A percentile compares a stretch with the other conserved stretches of the same genome.
phyloP scores from a whole-genome alignment of 1,140 invertebrate genomes.

The Pseudomyrmex dendroicus region DNA sequence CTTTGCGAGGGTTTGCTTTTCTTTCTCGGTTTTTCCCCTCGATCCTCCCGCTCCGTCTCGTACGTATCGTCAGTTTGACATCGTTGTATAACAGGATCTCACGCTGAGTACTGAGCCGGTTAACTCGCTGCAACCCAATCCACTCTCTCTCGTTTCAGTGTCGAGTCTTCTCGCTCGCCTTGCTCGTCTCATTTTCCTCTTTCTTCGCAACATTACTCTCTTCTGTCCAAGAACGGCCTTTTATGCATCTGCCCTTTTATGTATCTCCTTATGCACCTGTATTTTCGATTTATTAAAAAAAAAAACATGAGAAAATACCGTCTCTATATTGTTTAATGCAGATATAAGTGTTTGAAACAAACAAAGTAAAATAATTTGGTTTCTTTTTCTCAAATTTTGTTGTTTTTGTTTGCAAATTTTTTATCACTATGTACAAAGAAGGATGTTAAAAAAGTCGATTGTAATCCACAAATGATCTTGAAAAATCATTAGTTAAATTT shows the following conservation, averaged over 20 bases:
- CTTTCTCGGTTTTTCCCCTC: constrained; percentile 21
- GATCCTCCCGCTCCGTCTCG: neutral
- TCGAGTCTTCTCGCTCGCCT: constrained; percentile 66
- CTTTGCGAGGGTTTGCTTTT: neutral
- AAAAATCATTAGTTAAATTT: no score
- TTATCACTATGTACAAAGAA: neutral
- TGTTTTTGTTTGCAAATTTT: neutral
- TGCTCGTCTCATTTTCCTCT: constrained; percentile 63
- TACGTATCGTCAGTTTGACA: constrained; percentile 59
- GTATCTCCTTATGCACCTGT: neutral
- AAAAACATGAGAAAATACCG: neutral
- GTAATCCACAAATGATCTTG: no score
- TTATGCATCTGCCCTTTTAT: neutral
- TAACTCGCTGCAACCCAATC: constrained; percentile 82
- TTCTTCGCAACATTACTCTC: constrained; percentile 51
- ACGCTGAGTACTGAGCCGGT: constrained; percentile 80
- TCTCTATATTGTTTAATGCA: no score
- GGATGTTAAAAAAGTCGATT: no score
- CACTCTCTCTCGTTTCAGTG: constrained; percentile 74
- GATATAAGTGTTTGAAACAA: neutral
- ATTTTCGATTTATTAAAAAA: neutral
- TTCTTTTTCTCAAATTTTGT: neutral
- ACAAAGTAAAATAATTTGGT: neutral
- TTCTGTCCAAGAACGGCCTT: constrained; percentile 47
- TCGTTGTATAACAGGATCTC: constrained; percentile 81